phyloP scores from a whole-genome alignment of 2,113 vertebrate genomes.

The Mus spicilegus region DNA sequence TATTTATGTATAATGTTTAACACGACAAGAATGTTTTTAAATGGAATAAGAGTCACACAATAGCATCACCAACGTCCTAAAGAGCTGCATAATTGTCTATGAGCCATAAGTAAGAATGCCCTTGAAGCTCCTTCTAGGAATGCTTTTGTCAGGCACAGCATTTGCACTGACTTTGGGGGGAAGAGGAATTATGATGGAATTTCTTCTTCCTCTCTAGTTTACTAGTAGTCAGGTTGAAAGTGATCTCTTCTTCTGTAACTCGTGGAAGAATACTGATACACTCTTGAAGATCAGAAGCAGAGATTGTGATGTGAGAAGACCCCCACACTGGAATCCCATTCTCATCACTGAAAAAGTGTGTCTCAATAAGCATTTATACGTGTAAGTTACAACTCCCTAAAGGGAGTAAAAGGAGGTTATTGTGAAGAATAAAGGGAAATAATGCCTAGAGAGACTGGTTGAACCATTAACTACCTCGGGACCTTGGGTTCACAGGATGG shows the following conservation, averaged over 20 bases:
- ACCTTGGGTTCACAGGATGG: neutral
- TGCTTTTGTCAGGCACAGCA: neutral
- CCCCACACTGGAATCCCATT: neutral
- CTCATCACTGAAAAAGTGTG: neutral
- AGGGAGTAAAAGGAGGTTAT: neutral
- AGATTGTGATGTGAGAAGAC: neutral
- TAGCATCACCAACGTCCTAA: neutral
- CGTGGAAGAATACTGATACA: neutral
- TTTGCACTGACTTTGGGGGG: neutral
- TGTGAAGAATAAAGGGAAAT: neutral
- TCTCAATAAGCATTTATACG: neutral
- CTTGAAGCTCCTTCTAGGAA: neutral
- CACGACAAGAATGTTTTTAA: neutral
- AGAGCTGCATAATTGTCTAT: fast-evolving
- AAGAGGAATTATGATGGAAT: neutral
- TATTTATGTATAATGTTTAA: neutral
- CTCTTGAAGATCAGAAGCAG: neutral
- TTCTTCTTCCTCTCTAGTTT: neutral
- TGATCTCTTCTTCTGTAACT: neutral
- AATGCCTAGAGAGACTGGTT: neutral
- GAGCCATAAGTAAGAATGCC: neutral
- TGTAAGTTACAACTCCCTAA: neutral
- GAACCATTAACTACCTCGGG: no score
- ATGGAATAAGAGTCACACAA: neutral
- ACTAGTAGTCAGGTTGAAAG: neutral